Conservation (phyloP, 2,888 invertebrate genomes). For the Lycophotia porphyrea region DNA sequence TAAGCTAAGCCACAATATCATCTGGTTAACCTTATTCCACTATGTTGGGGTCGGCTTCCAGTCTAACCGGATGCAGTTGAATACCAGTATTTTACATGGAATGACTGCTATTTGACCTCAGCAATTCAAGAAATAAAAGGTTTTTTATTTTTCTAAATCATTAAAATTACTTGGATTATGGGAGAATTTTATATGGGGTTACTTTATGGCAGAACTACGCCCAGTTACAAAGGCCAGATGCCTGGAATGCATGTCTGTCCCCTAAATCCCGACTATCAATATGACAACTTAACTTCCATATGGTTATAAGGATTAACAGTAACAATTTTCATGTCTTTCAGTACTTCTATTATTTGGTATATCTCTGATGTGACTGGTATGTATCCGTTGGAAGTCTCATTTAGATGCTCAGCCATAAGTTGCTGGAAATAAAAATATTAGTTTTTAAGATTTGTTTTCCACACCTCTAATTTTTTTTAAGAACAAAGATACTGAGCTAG, state of each 20-base stretch:
- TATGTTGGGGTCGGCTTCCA: no score
- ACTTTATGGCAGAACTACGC: not conserved
- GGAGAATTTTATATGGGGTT: not conserved
- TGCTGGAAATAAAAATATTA: constrained; percentile 72
- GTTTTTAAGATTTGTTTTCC: not conserved
- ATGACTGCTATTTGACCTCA: no score
- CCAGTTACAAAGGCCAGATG: not conserved
- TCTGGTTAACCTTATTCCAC: no score
- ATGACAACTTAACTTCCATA: constrained; percentile 81
- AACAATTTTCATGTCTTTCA: constrained; percentile 81
- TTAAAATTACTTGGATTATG: not conserved
- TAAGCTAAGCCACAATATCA: no score
- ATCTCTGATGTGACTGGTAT: constrained; percentile 77
- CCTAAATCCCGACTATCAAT: constrained; percentile 53
- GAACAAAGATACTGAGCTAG: not conserved
- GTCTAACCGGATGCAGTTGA: no score
- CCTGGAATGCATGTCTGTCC: not conserved
- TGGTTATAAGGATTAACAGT: constrained; percentile 82
- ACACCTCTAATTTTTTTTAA: not conserved
- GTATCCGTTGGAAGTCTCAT: constrained; percentile 77
- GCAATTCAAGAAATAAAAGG: no score
- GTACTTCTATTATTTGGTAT: constrained; percentile 73
- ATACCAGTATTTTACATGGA: no score
- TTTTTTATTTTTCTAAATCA: no score
- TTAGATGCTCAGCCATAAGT: constrained; percentile 76